These are phyloP conservation scores for Catocala fraxini DNA, from an alignment of 2,888 invertebrate genomes.

Conservation along the genomic window DNA sequence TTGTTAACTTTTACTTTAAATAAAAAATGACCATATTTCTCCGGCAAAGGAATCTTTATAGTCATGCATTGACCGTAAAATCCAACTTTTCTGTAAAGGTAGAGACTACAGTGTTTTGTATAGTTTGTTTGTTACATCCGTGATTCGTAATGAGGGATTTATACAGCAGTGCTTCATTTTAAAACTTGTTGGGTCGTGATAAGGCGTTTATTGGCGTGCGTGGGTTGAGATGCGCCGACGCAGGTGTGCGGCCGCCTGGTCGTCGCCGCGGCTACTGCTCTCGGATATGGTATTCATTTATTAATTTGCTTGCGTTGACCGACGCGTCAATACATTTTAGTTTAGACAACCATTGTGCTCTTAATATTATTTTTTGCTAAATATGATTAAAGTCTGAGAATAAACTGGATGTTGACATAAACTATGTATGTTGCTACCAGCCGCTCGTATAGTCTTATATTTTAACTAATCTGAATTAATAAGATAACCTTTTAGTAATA, in stretches of 20 bases:
- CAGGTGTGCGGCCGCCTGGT: slow-evolving; percentile 85
- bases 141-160: slow-evolving; percentile 84
- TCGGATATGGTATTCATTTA: slow-evolving; percentile 85
- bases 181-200: slow-evolving; percentile 2
- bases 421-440: background rate
- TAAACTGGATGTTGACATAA: slow-evolving; percentile 10
- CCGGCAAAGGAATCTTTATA: slow-evolving; percentile 71
- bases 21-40: slow-evolving; percentile 70
- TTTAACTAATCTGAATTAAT: too few species aligned
- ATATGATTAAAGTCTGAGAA: slow-evolving; percentile 19
- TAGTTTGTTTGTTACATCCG: slow-evolving; percentile 85
- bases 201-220: slow-evolving; percentile 54
- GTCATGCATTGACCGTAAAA: slow-evolving; percentile 74
- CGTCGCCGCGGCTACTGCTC: slow-evolving; percentile 84
- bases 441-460: too few species aligned
- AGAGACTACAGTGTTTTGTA: slow-evolving; percentile 77
- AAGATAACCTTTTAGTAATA: background rate
- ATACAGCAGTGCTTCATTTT: slow-evolving; percentile 27
- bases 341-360: slow-evolving; percentile 43
- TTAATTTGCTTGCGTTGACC: slow-evolving; percentile 84
- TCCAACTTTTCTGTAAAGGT: slow-evolving; percentile 80
- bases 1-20: slow-evolving; percentile 57
- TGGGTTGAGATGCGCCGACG: slow-evolving; percentile 74
- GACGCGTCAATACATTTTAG: slow-evolving; percentile 68
- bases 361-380: slow-evolving; percentile 18